Percentiles rank a stretch among this genome's conserved stretches.
phyloP scores from a whole-genome alignment of 2,888 invertebrate genomes.

The Lepidocyrtoides sp. region DNA sequence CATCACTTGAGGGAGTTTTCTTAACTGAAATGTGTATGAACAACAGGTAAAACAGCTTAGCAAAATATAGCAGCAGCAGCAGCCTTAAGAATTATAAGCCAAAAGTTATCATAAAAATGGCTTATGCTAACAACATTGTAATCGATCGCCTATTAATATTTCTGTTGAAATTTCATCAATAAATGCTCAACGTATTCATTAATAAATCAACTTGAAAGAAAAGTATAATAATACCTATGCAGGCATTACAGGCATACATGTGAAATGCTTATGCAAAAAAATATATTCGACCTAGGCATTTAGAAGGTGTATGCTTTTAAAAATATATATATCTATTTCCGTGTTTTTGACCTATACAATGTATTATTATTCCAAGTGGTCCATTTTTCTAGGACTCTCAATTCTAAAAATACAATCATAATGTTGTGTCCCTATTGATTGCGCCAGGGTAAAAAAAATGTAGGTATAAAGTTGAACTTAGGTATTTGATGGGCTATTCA shows the following conservation, averaged over 20 bases:
- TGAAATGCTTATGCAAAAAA: not conserved
- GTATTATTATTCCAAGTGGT: not conserved
- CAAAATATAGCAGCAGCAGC: constrained; percentile 10
- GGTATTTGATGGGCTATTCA: not conserved
- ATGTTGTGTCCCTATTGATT: not conserved
- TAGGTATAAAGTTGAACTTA: not conserved
- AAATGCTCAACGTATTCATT: not conserved
- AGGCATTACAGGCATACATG: not conserved
- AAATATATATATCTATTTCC: constrained; percentile 60
- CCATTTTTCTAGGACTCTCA: not conserved
- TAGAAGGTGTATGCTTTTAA: not conserved
- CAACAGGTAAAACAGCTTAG: not conserved
- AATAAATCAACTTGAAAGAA: constrained; percentile 3
- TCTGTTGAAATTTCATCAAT: constrained; percentile 6
- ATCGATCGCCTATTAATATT: constrained; percentile 17
- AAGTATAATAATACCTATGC: not conserved
- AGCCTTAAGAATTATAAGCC: too few relatives aligned
- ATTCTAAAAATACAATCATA: constrained; percentile 7
- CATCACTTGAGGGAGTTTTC: constrained; percentile 66
- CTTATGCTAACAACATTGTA: constrained; percentile 8
- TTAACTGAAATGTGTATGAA: not conserved
- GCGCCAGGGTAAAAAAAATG: not conserved
- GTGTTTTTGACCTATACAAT: constrained; percentile 67
- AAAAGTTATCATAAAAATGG: constrained; percentile 17
- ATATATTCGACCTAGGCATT: not conserved